Evolutionary conservation across 2,888 invertebrate species (phyloP), one percentile per base, ranked within the genome.

Genomic region (Drosophila setosimentum): DNA sequence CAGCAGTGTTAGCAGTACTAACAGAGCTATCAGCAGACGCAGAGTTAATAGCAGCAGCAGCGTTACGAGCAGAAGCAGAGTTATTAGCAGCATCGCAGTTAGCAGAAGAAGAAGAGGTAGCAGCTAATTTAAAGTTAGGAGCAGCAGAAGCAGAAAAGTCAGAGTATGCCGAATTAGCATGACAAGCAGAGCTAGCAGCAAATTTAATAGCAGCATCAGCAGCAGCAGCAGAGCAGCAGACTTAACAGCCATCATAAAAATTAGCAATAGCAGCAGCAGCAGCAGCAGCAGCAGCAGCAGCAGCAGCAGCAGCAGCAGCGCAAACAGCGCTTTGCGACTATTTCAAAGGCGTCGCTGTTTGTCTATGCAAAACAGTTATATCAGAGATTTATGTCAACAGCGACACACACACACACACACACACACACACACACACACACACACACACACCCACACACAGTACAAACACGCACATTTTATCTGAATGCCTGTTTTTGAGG

Each of bases 351-450:
- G 71, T 70, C 57, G 74, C 49, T 79, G 82, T 69, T 74, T 66
- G 70, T 57, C 78, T 79, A 74, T 75, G 75, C 68, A 87, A 84
- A 83, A 75, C 59, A 48, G 64, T 84, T 87, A 73, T 82, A 78
- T 67, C 73, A 84, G 50, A 78, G 80, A 85, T 69, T 82, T 84
- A 78, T 73, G 77, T 54, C 80, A 67, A 62, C 61, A 66, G 42
- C 62, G 60, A 48, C 32, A 57, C 37, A 73, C 33, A 58, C 60
- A 32, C 40, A 51, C 59, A 42, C 42, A 30, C 49, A 37, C 51
- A 37, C 32, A 45, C 35, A 54, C 18, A 60, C 42, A 62, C 45
- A 32, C 13, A 42, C 10, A 24, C 50, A 32, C 32, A 18, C 24
- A 32, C 48, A 57, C 60, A 45, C 45, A 32, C 50, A 40, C 51